Evolutionary conservation across 2,113 vertebrate species (phyloP).

Genomic region (Coryphaenoides rupestris): DNA sequence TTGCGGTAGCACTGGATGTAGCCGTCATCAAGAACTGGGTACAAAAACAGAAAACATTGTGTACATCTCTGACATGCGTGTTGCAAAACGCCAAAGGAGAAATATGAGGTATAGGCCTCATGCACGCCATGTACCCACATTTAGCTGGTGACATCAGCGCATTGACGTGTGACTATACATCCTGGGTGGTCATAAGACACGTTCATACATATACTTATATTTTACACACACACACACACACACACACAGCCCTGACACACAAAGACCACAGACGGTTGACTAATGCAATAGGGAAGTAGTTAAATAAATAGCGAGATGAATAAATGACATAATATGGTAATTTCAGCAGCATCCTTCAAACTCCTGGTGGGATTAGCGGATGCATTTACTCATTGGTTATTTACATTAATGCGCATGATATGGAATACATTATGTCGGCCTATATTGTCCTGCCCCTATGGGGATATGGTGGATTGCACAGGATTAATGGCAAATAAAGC

Average conservation of each 20-base stretch:
- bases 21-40: no score
- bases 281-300: conserved; percentile 52
- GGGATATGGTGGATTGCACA: no score
- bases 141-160: conserved; percentile 44
- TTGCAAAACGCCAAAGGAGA: conserved; percentile 23
- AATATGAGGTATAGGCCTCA: conserved; percentile 40
- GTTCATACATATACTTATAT: conserved; percentile 34
- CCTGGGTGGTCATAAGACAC: conserved; percentile 53
- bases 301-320: background rate
- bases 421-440: no score
- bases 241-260: conserved; percentile 44
- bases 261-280: conserved; percentile 43
- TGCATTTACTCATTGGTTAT: no score
- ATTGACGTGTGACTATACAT: conserved; percentile 37
- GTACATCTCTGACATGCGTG: background rate
- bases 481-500: no score
- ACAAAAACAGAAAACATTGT: no score
- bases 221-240: background rate
- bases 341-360: background rate
- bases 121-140: conserved; percentile 39
- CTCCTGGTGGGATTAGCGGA: no score
- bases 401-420: no score
- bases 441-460: no score
- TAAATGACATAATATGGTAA: background rate
- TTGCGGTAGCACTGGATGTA: no score